Conservation (phyloP, 1,140 invertebrate species). For the Solen grandis region DNA sequence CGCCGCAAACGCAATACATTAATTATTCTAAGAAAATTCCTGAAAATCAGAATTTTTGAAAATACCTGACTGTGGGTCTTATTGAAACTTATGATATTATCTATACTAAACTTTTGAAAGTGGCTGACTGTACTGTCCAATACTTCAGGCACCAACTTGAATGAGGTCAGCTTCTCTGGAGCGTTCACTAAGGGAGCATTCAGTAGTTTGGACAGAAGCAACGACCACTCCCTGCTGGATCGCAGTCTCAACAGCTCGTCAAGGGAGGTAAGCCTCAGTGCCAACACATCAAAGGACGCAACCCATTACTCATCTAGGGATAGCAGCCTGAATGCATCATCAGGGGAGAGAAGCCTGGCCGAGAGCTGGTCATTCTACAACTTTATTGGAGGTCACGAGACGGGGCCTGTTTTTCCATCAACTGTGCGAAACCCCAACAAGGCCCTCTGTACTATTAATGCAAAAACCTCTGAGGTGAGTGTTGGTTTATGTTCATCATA, state of each 20-base stretch:
- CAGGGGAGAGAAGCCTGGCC: slow-evolving; percentile 35
- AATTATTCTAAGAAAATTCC: no score
- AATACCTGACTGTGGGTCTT: no score
- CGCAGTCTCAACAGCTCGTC: slow-evolving; percentile 17
- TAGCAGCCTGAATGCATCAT: slow-evolving; percentile 38
- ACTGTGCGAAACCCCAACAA: slow-evolving; percentile 79
- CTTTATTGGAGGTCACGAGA: slow-evolving; percentile 61
- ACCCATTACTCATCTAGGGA: slow-evolving; percentile 32
- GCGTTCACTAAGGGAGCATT: slow-evolving; percentile 57
- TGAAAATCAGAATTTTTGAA: no score
- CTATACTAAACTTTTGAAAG: no score
- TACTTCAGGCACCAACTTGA: slow-evolving; percentile 67
- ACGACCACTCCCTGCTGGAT: slow-evolving; percentile 59
- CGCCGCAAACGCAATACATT: no score
- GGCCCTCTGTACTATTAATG: slow-evolving; percentile 79
- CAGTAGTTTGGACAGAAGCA: slow-evolving; percentile 40
- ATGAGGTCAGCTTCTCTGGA: slow-evolving; percentile 72
- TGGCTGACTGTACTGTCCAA: no score
- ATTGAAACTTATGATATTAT: no score
- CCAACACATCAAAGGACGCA: slow-evolving; percentile 9
- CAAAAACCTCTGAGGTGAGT: slow-evolving; percentile 77
- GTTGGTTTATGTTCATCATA: no score
- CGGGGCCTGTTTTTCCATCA: slow-evolving; percentile 49
- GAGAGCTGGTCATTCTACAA: slow-evolving; percentile 74
- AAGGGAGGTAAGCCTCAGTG: neutral